Base-by-base conservation (phyloP, 2,888 invertebrate genomes). In the Drosophila fungiperda region DNA sequence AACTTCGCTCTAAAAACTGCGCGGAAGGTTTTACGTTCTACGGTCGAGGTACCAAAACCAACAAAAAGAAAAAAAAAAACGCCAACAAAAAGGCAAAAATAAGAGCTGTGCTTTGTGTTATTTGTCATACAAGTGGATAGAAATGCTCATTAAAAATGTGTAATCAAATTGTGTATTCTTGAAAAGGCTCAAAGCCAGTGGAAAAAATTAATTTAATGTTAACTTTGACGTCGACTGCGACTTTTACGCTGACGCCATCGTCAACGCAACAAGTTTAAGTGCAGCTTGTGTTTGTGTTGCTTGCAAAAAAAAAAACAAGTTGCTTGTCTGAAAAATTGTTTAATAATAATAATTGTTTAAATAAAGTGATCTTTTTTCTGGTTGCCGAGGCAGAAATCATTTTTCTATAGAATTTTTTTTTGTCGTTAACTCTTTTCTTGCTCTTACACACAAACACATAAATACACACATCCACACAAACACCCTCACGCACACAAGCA, bases 241-340 rank as follows among this genome's bases (percentile, higher is more conserved):
- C 42, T n/a, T 20, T 59, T 33, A 60, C 50, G 78, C 54, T 76
- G 78, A 77, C 78, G 78, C 68, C 78, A 81, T 63, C 73, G 62
- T 49, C 55, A 54, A 48, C 58, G 74, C 83, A 82, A 57, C 84
- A 85, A 85, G 85, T 90, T 90, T 83, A 85, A 85, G 80, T 90
- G 80, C 74, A 67, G 32, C 62, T 40, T 67, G 68, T 68, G 62
- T 63, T 55, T 54, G 55, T 71, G 66, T 72, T 69, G 54, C 54
- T 62, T 58, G 60, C 48, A 71, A 58, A 74, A 42, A 40, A 48
- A 50, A 32, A 45, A 35, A 38, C 61, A 71, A 71, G 64, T 73
- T 87, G 59, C 55, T 67, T 23, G 33, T 49, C 17, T 17, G 9
- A 8, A 53, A 29, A 36, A 20, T 54, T 71, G 33, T 26, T 20